Evolutionary conservation across 2,797 vertebrate species (phyloP).

Genomic region (Masticophis lateralis): DNA sequence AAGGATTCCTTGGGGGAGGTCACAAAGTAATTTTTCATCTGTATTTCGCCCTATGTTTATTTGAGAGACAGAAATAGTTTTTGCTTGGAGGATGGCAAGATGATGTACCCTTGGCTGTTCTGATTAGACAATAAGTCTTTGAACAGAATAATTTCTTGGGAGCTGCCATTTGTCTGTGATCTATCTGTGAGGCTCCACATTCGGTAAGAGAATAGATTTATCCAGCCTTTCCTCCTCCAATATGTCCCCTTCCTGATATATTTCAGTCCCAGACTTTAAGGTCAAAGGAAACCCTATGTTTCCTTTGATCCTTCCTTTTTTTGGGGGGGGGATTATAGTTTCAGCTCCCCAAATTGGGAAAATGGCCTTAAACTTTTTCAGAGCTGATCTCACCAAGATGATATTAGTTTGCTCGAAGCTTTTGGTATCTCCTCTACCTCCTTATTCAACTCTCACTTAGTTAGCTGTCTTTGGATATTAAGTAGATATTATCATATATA

Average conservation of each 20-base stretch:
- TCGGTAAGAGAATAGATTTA: neutral
- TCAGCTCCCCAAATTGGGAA: neutral
- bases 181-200: neutral
- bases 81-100: slow-evolving; percentile 29
- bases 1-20: slow-evolving; percentile 1
- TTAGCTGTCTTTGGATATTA: neutral
- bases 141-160: slow-evolving; percentile 6
- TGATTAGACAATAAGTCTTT: neutral
- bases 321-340: neutral
- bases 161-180: slow-evolving; percentile 13
- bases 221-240: neutral
- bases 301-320: neutral
- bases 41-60: slow-evolving; percentile 3
- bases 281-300: neutral
- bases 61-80: slow-evolving; percentile 31
- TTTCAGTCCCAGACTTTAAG: neutral
- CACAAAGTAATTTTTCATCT: neutral
- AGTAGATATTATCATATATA: neutral
- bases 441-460: neutral
- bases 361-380: neutral
- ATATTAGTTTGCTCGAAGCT: neutral
- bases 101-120: slow-evolving; percentile 2
- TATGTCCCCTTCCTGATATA: neutral
- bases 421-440: neutral
- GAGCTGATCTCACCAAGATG: neutral